Evolutionary conservation across 1,140 invertebrate species (phyloP).

Genomic region (Bombus difficillimus): DNA sequence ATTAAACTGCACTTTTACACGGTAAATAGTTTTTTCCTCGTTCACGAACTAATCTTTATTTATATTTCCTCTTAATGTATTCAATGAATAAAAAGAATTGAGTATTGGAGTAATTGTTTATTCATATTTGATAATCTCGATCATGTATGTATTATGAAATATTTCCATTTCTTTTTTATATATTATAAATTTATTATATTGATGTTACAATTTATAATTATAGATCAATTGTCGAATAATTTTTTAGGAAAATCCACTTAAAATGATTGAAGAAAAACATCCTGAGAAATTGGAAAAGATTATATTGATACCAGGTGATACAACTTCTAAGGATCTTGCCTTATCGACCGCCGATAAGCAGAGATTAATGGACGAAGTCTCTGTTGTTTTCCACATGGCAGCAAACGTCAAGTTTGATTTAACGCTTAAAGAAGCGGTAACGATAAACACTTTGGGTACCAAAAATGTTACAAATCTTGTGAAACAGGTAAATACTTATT

Average conservation of each 20-base stretch:
- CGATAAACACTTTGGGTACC: conserved; percentile 82
- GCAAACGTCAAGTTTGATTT: conserved; percentile 89
- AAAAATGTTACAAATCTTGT: conserved; percentile 79
- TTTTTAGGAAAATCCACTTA: conserved; percentile 83
- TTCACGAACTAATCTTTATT: neutral
- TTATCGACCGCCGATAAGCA: conserved; percentile 83
- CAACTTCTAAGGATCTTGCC: conserved; percentile 82
- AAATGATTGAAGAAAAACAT: conserved; percentile 75
- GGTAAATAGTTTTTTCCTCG: neutral
- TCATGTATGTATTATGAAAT: neutral
- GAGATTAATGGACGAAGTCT: conserved; percentile 85
- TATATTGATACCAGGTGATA: conserved; percentile 79
- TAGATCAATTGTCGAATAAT: neutral
- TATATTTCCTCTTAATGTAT: too few species aligned
- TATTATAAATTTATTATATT: too few species aligned
- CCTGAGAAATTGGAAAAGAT: conserved; percentile 80
- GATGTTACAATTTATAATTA: neutral
- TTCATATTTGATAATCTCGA: neutral
- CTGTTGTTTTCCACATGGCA: conserved; percentile 95
- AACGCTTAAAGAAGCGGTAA: conserved; percentile 81
- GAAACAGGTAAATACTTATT: conserved; percentile 73
- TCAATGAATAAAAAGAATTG: neutral
- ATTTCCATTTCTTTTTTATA: too few species aligned
- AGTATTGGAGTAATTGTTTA: neutral
- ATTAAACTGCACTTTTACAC: neutral